phyloP scores from a whole-genome alignment of 2,888 invertebrate species.

The Cylindroiulus punctatus region DNA sequence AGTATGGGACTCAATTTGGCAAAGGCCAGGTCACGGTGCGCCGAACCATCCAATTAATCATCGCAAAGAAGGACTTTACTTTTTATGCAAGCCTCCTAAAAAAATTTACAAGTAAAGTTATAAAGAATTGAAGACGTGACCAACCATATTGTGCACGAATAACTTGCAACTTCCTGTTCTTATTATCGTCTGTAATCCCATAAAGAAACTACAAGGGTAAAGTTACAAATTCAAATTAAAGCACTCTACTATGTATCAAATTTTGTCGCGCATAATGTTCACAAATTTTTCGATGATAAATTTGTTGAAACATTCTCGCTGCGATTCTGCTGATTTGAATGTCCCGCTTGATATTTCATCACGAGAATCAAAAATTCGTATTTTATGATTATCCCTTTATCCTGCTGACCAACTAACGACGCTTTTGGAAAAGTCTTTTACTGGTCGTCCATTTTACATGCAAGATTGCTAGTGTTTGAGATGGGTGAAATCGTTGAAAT shows the following conservation, averaged over 20 bases:
- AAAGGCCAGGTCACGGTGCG: conserved; percentile 79
- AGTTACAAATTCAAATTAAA: too few species aligned
- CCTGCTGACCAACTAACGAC: neutral
- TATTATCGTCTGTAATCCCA: too few species aligned
- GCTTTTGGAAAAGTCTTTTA: neutral
- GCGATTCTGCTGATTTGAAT: neutral
- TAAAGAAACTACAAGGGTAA: too few species aligned
- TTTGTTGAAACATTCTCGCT: neutral
- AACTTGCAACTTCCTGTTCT: neutral
- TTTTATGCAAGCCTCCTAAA: conserved; percentile 42
- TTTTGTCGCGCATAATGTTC: too few species aligned
- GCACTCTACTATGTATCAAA: too few species aligned
- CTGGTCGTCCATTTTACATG: neutral
- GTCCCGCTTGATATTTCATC: neutral
- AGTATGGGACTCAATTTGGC: conserved; percentile 82
- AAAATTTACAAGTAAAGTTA: neutral
- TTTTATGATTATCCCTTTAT: neutral
- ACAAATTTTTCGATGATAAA: neutral
- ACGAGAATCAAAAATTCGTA: neutral
- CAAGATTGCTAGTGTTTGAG: neutral
- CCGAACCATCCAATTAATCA: conserved; percentile 62
- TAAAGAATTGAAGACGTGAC: too few species aligned
- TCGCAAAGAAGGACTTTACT: conserved; percentile 53
- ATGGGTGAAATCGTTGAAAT: neutral
- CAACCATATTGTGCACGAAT: too few species aligned